Base-by-base conservation (phyloP, 2,113 vertebrate species). In the Corapipo altera region DNA sequence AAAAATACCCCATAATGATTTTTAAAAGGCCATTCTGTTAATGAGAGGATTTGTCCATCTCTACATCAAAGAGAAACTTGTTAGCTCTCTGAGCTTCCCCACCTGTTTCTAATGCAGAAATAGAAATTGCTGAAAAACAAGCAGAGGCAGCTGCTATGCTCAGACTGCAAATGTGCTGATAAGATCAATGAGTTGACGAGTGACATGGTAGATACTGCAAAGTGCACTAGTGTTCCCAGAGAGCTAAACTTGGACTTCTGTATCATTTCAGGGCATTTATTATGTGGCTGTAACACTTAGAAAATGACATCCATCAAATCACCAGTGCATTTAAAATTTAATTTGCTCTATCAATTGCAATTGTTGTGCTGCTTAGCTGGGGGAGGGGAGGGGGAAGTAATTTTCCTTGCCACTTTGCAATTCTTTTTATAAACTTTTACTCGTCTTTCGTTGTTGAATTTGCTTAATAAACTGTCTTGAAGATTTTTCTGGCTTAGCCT, bases 291-390 rank as follows among this genome's bases (percentile, higher is more conserved):
- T 89, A 97, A 89, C 86, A 73, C 75, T 97, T 94, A 87, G 92
- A 94, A 96, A 97, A 95, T 88, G 24, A 11, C 97, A 96, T 97
- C 96, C 94, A 94, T 97, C 96, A 97, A 95, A 93, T 95, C 91
- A 82, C 71, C 77, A 75, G 81, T 6, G 82, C 87, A 48, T 90
- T 96, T 92, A 96, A 89, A 97, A 96, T 97, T 97, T 97, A 97
- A 97, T 98, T 97, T 97, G 91, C 89, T 95, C 95, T 87, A 86
- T 97, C 95, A 96, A 76, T 96, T 97, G 73, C 91, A 96, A 84
- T 97, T 97, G 91, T 97, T 3, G 3, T 95, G 94, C 85, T 95
- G 85, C 89, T 97, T 98, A 97, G 91, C 93, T 94, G 44, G 1
- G 61, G 26, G n/a, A 18, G 21, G 3, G 0, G 2, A 0, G 7